Evolutionary conservation across 2,113 vertebrate genomes (phyloP).

Genomic region (Malurus alboscapulatus): DNA sequence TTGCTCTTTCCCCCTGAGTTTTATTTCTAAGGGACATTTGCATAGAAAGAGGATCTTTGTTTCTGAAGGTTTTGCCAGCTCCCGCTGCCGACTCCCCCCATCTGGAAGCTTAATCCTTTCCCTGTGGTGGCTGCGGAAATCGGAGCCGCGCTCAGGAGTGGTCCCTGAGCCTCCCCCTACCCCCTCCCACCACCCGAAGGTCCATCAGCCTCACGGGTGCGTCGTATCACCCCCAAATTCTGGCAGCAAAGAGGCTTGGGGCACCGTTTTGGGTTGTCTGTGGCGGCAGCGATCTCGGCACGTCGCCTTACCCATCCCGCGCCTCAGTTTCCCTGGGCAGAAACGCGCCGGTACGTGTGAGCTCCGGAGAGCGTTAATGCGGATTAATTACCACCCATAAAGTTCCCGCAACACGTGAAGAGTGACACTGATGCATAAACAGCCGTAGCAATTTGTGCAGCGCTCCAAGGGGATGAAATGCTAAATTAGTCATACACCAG

Average conservation of each 20-base stretch:
- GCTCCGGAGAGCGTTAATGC: background rate
- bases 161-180: background rate
- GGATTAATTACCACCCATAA: background rate
- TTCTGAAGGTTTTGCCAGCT: constrained; percentile 17
- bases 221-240: rapidly evolving
- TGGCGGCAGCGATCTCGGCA: rapidly evolving
- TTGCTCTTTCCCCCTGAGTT: constrained; percentile 18
- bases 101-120: constrained; percentile 14
- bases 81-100: background rate
- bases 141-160: rapidly evolving
- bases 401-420: background rate
- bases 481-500: background rate
- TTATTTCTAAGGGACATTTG: constrained; percentile 58
- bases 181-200: background rate
- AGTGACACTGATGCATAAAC: background rate
- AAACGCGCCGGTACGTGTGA: rapidly evolving
- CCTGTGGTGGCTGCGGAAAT: background rate
- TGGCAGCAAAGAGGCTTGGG: background rate
- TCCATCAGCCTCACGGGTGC: background rate
- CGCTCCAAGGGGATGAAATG: background rate
- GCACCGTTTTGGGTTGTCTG: rapidly evolving
- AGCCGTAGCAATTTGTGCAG: background rate
- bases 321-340: constrained; percentile 28
- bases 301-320: rapidly evolving
- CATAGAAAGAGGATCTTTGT: constrained; percentile 44